Percentiles rank a stretch among this genome's conserved stretches.
Evolutionary conservation across 1,140 invertebrate species (phyloP).

Genomic region (Venturia canescens): DNA sequence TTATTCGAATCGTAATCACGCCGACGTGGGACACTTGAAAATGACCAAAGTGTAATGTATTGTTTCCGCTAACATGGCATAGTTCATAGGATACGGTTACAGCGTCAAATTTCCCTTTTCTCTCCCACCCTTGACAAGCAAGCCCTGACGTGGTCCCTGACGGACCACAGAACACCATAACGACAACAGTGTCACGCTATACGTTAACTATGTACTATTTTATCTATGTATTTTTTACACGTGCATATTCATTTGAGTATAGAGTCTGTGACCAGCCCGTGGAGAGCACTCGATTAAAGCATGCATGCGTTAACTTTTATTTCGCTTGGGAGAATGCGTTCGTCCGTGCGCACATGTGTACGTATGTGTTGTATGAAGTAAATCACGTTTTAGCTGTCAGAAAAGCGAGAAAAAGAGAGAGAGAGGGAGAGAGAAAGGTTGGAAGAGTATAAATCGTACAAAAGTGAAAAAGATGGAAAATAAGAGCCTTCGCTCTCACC

Average conservation of each 20-base stretch:
- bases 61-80: not conserved
- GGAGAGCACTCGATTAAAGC: slow-evolving; percentile 40
- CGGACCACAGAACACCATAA: slow-evolving; percentile 21
- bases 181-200: slow-evolving; percentile 13
- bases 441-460: not conserved
- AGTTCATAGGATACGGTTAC: too few relatives aligned
- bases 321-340: slow-evolving; percentile 27
- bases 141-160: slow-evolving; percentile 19
- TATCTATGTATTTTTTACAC: not conserved
- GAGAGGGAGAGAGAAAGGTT: not conserved
- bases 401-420: not conserved
- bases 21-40: too few relatives aligned
- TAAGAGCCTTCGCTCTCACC: not conserved
- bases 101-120: too few relatives aligned
- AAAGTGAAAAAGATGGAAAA: not conserved
- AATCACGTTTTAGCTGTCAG: slow-evolving; percentile 3
- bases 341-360: not conserved
- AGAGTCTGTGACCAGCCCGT: not conserved
- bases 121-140: not conserved
- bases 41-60: too few relatives aligned
- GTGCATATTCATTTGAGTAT: not conserved
- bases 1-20: too few relatives aligned
- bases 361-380: not conserved
- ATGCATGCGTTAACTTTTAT: slow-evolving; percentile 45
- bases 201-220: not conserved